Percentiles rank a stretch among this genome's conserved stretches.
Evolutionary conservation across 2,888 invertebrate species (phyloP).

Genomic region (Onchidella celtica): DNA sequence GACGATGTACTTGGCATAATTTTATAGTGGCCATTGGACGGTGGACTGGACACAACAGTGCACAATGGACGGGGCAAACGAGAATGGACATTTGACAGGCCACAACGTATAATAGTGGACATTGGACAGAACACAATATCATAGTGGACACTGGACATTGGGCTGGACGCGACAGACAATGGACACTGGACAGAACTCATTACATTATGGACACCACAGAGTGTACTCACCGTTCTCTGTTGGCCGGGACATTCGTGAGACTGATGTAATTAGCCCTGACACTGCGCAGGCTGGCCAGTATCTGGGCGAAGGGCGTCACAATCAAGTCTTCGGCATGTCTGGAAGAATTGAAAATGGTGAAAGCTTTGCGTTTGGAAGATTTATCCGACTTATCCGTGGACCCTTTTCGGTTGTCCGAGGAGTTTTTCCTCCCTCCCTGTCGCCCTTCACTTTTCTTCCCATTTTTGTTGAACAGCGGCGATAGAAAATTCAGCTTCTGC

Average conservation of each 20-base stretch:
- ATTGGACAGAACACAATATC: too few species aligned
- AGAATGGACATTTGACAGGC: too few species aligned
- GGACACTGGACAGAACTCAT: neutral
- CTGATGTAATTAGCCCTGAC: constrained; percentile 98
- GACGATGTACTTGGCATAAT: too few species aligned
- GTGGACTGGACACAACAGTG: too few species aligned
- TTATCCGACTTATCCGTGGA: constrained; percentile 46
- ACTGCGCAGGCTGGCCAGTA: constrained; percentile 98
- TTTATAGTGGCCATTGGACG: too few species aligned
- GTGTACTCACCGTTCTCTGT: constrained; percentile 72
- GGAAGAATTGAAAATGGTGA: constrained; percentile 80
- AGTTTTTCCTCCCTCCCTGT: constrained; percentile 31
- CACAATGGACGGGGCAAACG: too few species aligned
- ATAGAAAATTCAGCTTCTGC: constrained; percentile 49
- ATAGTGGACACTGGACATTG: too few species aligned
- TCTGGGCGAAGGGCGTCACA: constrained; percentile 99
- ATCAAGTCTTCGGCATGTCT: constrained; percentile 99
- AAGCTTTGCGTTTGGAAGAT: constrained; percentile 48
- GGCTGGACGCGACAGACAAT: neutral
- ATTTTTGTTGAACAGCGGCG: constrained; percentile 49
- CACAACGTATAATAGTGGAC: too few species aligned
- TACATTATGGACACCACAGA: neutral
- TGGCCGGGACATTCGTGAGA: constrained; percentile 89
- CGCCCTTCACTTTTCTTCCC: constrained; percentile 41
- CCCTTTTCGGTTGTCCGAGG: constrained; percentile 34